Evolutionary conservation across 2,797 vertebrate species (phyloP).

Genomic region (Cyclura pinguis): DNA sequence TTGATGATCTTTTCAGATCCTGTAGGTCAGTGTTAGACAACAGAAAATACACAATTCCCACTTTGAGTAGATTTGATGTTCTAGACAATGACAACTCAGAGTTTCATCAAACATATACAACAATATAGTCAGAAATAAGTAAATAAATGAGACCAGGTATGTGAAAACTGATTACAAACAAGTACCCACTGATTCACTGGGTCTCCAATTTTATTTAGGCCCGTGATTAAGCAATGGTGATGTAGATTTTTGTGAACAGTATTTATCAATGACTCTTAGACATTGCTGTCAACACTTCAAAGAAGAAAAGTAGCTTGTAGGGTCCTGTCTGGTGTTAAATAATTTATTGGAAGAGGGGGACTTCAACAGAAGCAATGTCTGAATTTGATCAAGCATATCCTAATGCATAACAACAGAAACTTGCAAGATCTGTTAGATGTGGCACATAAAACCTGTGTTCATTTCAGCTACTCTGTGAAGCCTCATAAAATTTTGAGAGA

Average conservation of each 20-base stretch:
- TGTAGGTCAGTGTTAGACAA: too few species aligned
- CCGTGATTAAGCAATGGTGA: not conserved
- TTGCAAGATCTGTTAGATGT: conserved; percentile 51
- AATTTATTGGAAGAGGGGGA: not conserved
- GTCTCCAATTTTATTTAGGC: too few species aligned
- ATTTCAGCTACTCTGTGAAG: conserved; percentile 60
- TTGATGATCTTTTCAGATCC: too few species aligned
- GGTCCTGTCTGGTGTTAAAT: conserved; percentile 41
- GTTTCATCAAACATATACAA: too few species aligned
- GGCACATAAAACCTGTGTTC: conserved; percentile 66
- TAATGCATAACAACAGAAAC: conserved; percentile 60
- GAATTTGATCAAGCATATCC: conserved; percentile 56
- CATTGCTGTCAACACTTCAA: conserved; percentile 6
- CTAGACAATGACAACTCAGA: too few species aligned
- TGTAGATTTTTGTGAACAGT: not conserved
- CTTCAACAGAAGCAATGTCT: conserved; percentile 18
- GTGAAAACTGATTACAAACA: too few species aligned
- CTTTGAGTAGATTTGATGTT: too few species aligned
- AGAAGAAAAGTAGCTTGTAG: conserved; percentile 44
- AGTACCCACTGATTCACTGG: too few species aligned
- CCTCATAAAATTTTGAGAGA: conserved; percentile 70
- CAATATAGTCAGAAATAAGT: too few species aligned
- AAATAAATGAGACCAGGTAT: too few species aligned
- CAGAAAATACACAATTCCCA: too few species aligned
- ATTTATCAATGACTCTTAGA: not conserved